phyloP scores from a whole-genome alignment of 2,888 invertebrate species.

The Keiferia lycopersicella region DNA sequence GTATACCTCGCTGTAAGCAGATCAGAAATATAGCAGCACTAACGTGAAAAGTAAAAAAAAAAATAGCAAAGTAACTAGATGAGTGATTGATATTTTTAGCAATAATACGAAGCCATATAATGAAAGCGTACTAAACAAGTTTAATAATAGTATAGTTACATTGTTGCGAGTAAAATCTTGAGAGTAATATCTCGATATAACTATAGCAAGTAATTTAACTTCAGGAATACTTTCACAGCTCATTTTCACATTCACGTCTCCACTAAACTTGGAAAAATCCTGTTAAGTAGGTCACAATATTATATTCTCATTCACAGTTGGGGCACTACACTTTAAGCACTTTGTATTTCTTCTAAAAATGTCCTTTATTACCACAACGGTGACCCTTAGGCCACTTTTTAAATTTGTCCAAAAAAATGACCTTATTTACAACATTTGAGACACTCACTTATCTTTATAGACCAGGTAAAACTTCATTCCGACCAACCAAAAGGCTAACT shows the following conservation, averaged over 20 bases:
- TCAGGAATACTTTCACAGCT: constrained; percentile 51
- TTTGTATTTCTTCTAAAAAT: background rate
- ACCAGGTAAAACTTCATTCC: constrained; percentile 67
- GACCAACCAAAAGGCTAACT: constrained; percentile 38
- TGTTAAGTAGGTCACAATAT: too few relatives aligned
- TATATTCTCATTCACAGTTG: constrained; percentile 1
- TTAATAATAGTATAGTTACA: constrained; percentile 18
- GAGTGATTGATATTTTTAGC: background rate
- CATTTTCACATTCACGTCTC: constrained; percentile 32
- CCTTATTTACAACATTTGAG: constrained; percentile 13
- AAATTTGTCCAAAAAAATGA: background rate
- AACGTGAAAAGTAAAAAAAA: too few relatives aligned
- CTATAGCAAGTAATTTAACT: constrained; percentile 50
- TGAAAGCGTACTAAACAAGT: background rate
- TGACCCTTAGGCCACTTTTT: background rate
- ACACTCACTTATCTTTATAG: constrained; percentile 69
- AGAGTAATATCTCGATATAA: constrained; percentile 56
- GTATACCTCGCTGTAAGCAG: too few relatives aligned
- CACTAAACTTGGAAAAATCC: background rate
- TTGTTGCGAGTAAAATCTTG: constrained; percentile 33
- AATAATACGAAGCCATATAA: background rate
- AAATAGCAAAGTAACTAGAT: background rate
- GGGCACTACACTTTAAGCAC: background rate
- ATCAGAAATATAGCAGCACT: too few relatives aligned
- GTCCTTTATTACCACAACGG: background rate